A percentile compares a stretch with the other conserved stretches of the same genome.
phyloP scores from a whole-genome alignment of 2,113 vertebrate species.

The Limanda limanda region DNA sequence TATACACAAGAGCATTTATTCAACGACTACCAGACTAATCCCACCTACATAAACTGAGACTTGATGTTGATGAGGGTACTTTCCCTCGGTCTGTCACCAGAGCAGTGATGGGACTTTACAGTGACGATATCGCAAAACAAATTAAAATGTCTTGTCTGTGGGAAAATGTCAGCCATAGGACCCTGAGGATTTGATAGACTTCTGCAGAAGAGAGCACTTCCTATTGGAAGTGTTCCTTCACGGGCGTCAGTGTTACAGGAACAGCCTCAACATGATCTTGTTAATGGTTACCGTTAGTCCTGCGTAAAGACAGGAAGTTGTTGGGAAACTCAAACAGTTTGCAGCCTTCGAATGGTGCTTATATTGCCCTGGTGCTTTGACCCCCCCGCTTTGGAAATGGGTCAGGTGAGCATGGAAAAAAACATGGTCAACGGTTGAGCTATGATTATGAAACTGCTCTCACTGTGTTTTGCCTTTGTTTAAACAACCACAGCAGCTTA shows the following conservation, averaged over 20 bases:
- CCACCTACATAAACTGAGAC: not conserved
- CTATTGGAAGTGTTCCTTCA: too few relatives aligned
- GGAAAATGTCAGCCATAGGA: not conserved
- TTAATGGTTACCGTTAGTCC: slow-evolving; percentile 25
- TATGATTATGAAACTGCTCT: not conserved
- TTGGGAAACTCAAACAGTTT: slow-evolving; percentile 26
- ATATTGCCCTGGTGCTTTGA: not conserved
- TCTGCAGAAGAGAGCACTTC: not conserved
- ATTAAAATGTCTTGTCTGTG: not conserved
- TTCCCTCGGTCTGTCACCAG: not conserved
- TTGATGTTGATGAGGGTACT: not conserved
- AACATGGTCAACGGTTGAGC: not conserved
- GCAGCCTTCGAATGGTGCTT: not conserved
- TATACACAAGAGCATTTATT: not conserved
- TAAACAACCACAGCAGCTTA: too few relatives aligned
- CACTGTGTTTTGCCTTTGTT: not conserved
- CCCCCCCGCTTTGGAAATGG: not conserved
- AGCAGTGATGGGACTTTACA: too few relatives aligned
- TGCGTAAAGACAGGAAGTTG: slow-evolving; percentile 25
- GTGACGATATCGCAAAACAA: not conserved
- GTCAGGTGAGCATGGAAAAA: slow-evolving; percentile 17
- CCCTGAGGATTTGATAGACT: not conserved
- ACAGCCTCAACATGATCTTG: not conserved
- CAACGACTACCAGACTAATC: not conserved
- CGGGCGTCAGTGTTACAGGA: not conserved